phyloP scores from a whole-genome alignment of 2,113 vertebrate genomes.

The Vulpes lagopus region DNA sequence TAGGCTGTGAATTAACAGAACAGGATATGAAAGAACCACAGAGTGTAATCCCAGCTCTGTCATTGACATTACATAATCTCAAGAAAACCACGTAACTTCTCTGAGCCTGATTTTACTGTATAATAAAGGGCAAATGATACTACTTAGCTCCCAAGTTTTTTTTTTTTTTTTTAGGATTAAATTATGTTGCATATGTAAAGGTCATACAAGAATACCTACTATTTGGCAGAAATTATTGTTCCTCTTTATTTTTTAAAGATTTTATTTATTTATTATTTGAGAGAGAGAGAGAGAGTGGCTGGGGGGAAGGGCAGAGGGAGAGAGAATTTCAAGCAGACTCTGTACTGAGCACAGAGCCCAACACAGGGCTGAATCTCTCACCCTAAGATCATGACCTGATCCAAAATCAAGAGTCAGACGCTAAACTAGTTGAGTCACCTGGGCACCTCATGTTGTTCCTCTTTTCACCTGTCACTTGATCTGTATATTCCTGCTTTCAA shows the following conservation, averaged over 20 bases:
- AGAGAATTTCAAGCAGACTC: background rate
- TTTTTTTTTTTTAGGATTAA: background rate
- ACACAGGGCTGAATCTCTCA: background rate
- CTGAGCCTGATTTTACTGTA: background rate
- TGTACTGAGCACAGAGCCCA: background rate
- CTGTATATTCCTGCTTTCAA: background rate
- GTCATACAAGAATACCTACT: background rate
- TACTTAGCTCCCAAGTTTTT: background rate
- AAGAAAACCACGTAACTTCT: background rate
- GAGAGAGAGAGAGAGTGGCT: background rate
- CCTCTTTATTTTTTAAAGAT: background rate
- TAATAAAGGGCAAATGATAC: background rate
- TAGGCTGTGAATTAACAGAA: background rate
- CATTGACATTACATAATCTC: rapidly evolving
- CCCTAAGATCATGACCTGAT: background rate
- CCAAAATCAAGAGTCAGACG: background rate
- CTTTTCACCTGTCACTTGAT: background rate
- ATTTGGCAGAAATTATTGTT: background rate
- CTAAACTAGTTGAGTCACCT: background rate
- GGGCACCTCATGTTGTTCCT: background rate
- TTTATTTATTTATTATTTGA: background rate
- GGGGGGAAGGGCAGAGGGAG: background rate
- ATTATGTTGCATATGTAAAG: background rate
- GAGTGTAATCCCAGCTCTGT: background rate
- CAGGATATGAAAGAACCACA: background rate